Conservation (phyloP, 2,797 vertebrate species). For the Eleutherodactylus coqui region DNA sequence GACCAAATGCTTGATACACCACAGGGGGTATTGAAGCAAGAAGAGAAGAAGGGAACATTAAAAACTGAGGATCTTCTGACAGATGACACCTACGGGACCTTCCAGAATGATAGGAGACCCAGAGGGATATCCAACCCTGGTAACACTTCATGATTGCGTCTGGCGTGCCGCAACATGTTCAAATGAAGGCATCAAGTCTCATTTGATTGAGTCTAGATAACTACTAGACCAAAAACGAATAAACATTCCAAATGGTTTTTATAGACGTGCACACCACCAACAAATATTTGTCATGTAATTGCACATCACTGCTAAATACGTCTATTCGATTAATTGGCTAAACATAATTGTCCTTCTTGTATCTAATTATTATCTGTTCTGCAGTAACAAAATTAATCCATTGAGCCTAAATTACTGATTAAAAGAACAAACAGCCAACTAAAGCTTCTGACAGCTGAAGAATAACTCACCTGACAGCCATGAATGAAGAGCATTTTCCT, state of each 20-base stretch:
- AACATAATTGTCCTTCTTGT: conserved; percentile 16
- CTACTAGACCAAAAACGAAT: not conserved
- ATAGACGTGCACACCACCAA: not conserved
- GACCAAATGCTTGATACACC: no score
- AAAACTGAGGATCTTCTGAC: no score
- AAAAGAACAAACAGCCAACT: not conserved
- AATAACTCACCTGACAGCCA: conserved; percentile 15
- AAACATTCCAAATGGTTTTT: not conserved
- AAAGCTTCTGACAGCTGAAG: not conserved
- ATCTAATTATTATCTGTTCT: conserved; percentile 17
- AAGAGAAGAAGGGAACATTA: no score
- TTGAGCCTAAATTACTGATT: conserved; percentile 15
- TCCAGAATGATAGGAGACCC: no score
- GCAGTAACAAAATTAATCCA: conserved; percentile 6
- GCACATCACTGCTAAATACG: not conserved
- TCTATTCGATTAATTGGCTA: conserved; percentile 10
- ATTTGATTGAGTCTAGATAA: not conserved
- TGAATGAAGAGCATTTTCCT: not conserved
- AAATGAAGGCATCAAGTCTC: not conserved
- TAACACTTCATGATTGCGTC: no score
- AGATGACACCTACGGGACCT: no score
- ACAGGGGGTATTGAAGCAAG: no score
- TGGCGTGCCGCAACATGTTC: not conserved
- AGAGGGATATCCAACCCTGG: no score
- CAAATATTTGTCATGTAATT: conserved; percentile 30